phyloP scores from a whole-genome alignment of 2,888 invertebrate species.

The Andrena marginata region DNA sequence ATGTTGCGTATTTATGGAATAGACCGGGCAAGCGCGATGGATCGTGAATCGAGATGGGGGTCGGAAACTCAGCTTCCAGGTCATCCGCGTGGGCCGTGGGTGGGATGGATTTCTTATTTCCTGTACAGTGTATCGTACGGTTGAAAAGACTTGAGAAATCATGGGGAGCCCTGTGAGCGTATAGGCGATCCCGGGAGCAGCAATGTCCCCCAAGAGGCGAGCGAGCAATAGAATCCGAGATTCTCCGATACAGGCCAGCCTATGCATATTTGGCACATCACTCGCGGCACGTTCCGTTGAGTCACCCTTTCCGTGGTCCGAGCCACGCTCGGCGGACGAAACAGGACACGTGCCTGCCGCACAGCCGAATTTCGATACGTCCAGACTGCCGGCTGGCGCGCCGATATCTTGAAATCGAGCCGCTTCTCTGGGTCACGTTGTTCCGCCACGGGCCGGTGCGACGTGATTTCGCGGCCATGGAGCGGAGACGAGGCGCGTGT shows the following conservation, averaged over 20 bases:
- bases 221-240: slow-evolving; percentile 41
- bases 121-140: too few species aligned
- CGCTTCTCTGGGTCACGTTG: slow-evolving; percentile 35
- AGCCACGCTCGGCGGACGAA: slow-evolving; percentile 58
- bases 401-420: slow-evolving; percentile 23
- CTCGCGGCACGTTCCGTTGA: slow-evolving; percentile 64
- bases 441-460: not conserved
- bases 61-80: slow-evolving; percentile 1
- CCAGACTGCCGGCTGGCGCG: not conserved
- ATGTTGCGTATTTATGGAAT: slow-evolving; percentile 27
- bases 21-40: not conserved
- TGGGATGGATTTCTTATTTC: too few species aligned
- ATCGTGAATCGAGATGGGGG: not conserved
- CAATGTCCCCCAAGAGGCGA: not conserved
- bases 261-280: slow-evolving; percentile 66
- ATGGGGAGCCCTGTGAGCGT: not conserved
- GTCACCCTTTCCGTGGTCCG: slow-evolving; percentile 51
- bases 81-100: slow-evolving; percentile 1
- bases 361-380: slow-evolving; percentile 50
- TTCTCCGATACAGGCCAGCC: slow-evolving; percentile 47
- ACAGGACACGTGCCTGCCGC: slow-evolving; percentile 50
- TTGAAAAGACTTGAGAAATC: not conserved
- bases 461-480: slow-evolving; percentile 3
- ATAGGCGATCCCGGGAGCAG: not conserved
- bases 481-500: not conserved